These are phyloP conservation scores for Drosophila robusta DNA, from an alignment of 2,888 invertebrate species.

Conservation along the genomic window DNA sequence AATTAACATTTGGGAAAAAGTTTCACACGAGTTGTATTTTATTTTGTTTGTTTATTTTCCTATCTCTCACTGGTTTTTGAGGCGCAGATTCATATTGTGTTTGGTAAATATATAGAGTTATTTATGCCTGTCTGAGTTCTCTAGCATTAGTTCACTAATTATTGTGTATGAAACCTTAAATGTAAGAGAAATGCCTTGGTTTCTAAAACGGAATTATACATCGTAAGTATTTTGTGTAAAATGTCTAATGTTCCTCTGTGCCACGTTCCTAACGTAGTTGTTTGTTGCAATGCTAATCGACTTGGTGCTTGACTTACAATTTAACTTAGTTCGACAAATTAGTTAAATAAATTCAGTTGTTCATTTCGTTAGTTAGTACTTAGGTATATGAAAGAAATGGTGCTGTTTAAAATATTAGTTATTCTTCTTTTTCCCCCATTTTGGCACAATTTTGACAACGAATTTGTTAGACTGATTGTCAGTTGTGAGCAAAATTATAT, in stretches of 20 bases:
- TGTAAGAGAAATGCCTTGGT: constrained; percentile 78
- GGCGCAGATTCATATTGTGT: constrained; percentile 42
- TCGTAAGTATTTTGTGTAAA: constrained; percentile 71
- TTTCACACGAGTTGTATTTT: constrained; percentile 38
- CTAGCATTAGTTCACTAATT: constrained; percentile 79
- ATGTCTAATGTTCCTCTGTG: constrained; percentile 52
- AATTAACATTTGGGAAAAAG: constrained; percentile 62
- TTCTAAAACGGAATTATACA: constrained; percentile 69
- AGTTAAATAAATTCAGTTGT: constrained; percentile 75
- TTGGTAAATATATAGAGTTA: constrained; percentile 47
- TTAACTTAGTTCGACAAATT: constrained; percentile 70
- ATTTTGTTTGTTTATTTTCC: constrained; percentile 9
- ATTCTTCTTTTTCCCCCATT: constrained; percentile 2
- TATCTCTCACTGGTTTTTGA: constrained; percentile 38
- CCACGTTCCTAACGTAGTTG: constrained; percentile 32
- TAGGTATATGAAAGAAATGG: constrained; percentile 45
- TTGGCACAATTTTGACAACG: constrained; percentile 78
- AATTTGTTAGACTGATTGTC: constrained; percentile 71
- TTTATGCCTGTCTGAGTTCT: constrained; percentile 57
- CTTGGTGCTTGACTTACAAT: constrained; percentile 72
- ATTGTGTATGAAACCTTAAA: constrained; percentile 79
- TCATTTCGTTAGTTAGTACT: constrained; percentile 65
- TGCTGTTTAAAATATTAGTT: constrained; percentile 61
- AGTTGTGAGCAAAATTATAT: constrained; percentile 71
- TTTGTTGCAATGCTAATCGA: constrained; percentile 74